A percentile compares a stretch with the other conserved stretches of the same genome.
Conservation (phyloP, 92 coral and sea anemone species). For the Umimayanthus kanabou region DNA sequence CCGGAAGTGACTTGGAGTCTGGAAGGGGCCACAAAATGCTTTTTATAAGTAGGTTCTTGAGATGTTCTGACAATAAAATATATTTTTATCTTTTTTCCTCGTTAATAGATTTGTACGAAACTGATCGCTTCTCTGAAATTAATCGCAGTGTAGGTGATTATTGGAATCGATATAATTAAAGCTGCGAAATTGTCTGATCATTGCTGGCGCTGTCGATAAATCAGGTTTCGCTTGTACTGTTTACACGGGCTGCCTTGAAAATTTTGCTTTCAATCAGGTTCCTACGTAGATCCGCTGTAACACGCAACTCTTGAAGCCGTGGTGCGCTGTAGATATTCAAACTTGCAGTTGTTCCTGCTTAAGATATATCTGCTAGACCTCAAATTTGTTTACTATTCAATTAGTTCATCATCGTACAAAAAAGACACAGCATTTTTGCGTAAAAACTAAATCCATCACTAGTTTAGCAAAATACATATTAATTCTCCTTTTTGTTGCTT, state of each 20-base stretch:
- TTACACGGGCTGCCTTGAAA: neutral
- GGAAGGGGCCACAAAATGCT: neutral
- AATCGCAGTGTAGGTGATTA: neutral
- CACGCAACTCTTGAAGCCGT: neutral
- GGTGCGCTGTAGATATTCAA: no score
- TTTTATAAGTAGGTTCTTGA: neutral
- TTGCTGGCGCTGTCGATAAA: no score
- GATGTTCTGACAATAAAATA: neutral
- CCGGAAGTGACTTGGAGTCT: neutral
- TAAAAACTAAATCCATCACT: no score
- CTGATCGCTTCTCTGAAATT: neutral
- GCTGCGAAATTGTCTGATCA: no score
- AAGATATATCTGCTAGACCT: neutral
- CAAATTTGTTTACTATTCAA: neutral
- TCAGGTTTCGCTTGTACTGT: neutral
- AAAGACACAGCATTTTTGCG: no score
- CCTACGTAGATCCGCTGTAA: neutral
- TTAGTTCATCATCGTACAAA: no score
- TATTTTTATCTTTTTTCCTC: neutral
- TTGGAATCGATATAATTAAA: no score
- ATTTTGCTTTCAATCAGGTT: neutral
- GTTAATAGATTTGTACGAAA: neutral
- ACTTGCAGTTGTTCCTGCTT: neutral
- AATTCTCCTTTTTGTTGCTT: no score
- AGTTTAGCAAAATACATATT: no score